These are phyloP conservation scores for Mirounga angustirostris DNA, from an alignment of 2,113 vertebrate species.

Conservation along the genomic window DNA sequence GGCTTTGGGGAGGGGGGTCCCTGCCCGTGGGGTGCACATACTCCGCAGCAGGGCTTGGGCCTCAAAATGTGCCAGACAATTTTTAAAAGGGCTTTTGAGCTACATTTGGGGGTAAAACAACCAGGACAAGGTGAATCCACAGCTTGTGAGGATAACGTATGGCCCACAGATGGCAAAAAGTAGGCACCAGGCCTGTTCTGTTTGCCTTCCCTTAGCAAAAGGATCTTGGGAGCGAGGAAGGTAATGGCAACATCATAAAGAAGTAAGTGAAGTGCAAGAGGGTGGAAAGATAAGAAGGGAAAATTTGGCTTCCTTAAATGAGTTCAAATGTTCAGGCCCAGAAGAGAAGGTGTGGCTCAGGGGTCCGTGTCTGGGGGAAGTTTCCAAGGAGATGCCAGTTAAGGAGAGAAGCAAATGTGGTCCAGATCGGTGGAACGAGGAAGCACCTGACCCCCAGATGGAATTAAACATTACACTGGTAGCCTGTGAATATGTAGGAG, in stretches of 20 bases:
- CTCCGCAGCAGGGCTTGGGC: not conserved
- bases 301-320: slow-evolving; percentile 8
- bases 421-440: not conserved
- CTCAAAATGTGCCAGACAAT: not conserved
- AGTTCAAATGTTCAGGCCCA: not conserved
- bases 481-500: not conserved
- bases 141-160: not conserved
- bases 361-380: not conserved
- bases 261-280: not conserved
- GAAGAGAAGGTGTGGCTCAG: not conserved
- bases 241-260: slow-evolving; percentile 35
- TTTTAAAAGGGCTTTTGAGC: not conserved
- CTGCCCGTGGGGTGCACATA: not conserved
- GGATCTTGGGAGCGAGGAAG: not conserved
- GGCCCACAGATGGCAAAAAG: slow-evolving; percentile 27
- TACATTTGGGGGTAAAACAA: not conserved
- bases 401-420: not conserved
- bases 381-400: not conserved
- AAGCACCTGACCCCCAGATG: not conserved
- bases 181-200: not conserved
- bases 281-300: not conserved
- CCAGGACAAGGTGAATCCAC: not conserved
- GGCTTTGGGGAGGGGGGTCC: fast-evolving
- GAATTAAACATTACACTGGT: not conserved
- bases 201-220: slow-evolving; percentile 52